Base-by-base conservation (phyloP, 1,140 invertebrate species). In the Sarcophaga peregrina region DNA sequence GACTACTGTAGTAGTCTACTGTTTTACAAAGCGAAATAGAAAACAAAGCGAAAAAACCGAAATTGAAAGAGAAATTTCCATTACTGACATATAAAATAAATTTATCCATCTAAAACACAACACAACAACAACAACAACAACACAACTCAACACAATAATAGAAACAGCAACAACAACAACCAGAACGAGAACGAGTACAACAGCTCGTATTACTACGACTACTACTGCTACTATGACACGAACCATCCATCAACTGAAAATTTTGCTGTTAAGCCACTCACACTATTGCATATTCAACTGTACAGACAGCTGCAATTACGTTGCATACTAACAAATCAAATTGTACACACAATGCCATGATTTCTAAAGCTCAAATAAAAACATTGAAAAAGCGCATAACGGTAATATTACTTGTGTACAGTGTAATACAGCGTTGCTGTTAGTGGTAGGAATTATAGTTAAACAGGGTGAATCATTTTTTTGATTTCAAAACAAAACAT, bases 11-110 rank as follows among this genome's bases (percentile, higher is more conserved):
- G 25, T 37, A 37, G 25, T 37, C 1, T 37, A 37, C 25, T 37
- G 25, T 2, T 37, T n/a, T n/a, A n/a, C n/a, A n/a, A n/a, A n/a
- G n/a, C n/a, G 25, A 37, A 37, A 37, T 4, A 37, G 4, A 37
- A 37, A 37, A 37, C 25, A 37, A 37, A 37, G 25, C 1, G 25
- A 37, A 37, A 37, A 37, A 37, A n/a, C n/a, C 25, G 4, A 4
- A 37, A 37, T 37, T 37, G 25, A 37, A 37, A 37, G 25, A 37
- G 25, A 37, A 37, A 37, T 68, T 68, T 68, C n/a, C 62, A 68
- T 68, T 68, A 68, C 62, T 68, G 62, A 68, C 62, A 68, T 68
- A 68, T 68, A 68, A 68, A 68, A 68, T 68, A 68, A 68, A 68
- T 68, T 68, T 15, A 0, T n/a, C 54, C 54, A 58, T 58, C 54